phyloP scores from a whole-genome alignment of 1,140 invertebrate species.

The Microplitis mediator region DNA sequence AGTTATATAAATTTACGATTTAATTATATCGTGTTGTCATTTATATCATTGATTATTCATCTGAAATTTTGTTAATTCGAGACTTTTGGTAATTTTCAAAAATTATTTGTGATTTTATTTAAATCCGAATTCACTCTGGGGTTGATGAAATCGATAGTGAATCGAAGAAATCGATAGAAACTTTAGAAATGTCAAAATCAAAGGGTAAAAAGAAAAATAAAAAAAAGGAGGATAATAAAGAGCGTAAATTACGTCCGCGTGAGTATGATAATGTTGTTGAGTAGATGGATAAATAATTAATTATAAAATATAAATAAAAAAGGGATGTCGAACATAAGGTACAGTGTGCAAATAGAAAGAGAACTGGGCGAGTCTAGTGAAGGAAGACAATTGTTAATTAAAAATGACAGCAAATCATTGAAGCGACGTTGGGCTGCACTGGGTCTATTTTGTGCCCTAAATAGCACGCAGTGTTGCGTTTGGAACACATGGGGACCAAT shows the following conservation, averaged over 20 bases:
- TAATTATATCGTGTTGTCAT: no score
- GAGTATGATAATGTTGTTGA: not conserved
- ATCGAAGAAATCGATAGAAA: not conserved
- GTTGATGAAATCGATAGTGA: not conserved
- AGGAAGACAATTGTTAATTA: not conserved
- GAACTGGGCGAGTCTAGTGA: not conserved
- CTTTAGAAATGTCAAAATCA: not conserved
- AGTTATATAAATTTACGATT: not conserved
- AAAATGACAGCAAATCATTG: constrained; percentile 1
- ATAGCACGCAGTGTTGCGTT: constrained; percentile 43
- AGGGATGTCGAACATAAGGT: not conserved
- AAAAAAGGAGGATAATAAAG: not conserved
- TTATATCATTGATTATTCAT: no score
- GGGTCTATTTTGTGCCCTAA: constrained; percentile 39
- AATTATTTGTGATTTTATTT: no score
- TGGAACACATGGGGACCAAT: constrained; percentile 67
- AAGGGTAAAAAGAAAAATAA: not conserved
- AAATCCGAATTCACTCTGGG: no score
- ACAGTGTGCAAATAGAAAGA: not conserved
- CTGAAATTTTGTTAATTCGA: no score
- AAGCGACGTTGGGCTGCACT: constrained; percentile 42
- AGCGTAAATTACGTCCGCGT: not conserved
- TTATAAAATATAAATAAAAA: not conserved
- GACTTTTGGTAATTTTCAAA: no score
- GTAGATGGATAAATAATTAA: not conserved